Evolutionary conservation across 64 coral and sea anemone species (phyloP).

Genomic region (Stichodactyla helianthus): DNA sequence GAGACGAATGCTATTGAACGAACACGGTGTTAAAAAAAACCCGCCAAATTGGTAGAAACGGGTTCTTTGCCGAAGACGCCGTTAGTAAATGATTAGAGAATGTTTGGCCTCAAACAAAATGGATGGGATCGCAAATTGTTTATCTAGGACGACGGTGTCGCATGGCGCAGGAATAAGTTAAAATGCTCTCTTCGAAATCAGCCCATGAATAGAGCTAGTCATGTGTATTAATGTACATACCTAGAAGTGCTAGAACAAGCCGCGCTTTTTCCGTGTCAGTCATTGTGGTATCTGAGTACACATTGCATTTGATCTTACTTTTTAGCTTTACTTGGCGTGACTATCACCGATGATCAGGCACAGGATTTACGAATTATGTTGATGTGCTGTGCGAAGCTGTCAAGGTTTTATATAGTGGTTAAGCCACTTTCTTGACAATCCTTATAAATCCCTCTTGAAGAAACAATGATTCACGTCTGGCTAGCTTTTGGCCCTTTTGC

Average conservation of each 20-base stretch:
- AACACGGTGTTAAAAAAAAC: background rate
- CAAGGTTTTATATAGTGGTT: conserved; percentile 28
- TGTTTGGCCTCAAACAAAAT: background rate
- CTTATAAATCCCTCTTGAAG: conserved; percentile 28
- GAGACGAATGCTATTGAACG: background rate
- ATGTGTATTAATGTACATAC: conserved; percentile 4
- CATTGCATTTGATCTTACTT: background rate
- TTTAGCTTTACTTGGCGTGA: conserved; percentile 13
- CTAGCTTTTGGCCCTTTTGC: conserved; percentile 18
- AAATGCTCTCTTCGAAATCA: background rate
- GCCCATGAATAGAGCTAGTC: background rate
- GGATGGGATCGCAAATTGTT: background rate
- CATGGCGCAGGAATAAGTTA: background rate
- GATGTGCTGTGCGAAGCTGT: conserved; percentile 14
- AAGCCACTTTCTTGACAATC: conserved; percentile 25
- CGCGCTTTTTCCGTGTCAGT: background rate
- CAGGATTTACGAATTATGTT: conserved; percentile 31
- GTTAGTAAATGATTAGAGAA: background rate
- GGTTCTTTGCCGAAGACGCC: background rate
- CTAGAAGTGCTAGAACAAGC: background rate
- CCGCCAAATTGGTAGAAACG: background rate
- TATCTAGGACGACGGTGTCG: background rate
- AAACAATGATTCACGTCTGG: conserved; percentile 26
- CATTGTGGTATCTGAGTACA: background rate
- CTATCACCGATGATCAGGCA: conserved; percentile 1